Base-by-base conservation (phyloP, 30 jellyfish, hydroid and myxozoan genomes). In the Hydra vulgaris region DNA sequence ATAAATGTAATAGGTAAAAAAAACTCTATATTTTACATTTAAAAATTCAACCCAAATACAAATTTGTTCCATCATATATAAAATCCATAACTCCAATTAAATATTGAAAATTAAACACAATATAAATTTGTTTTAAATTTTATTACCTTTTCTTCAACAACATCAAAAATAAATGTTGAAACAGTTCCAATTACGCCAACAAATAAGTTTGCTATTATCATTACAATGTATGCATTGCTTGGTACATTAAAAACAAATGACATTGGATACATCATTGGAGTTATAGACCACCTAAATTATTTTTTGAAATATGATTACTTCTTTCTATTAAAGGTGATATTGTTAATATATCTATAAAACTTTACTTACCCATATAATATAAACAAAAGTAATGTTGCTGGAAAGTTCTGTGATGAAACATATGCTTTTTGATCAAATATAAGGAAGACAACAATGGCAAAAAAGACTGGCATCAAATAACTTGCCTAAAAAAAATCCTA, bases 261-360 rank as follows among this genome's bases (percentile, higher is more conserved):
- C 19, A 90, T 79, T 15, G 95, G 97, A 79, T 90, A 90, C 97
- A 90, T 90, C 79, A 89, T 27, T 0, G 97, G 95, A 15, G 95
- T 89, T 95, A 89, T 89, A 7, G 97, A 89, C 97, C 97, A 89
- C 0, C 97, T 89, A 80, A 21, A 66, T 23, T 0, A 12, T 40
- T 40, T 40, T 40, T 40, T n/a, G n/a, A n/a, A n/a, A n/a, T n/a
- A n/a, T n/a, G n/a, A n/a, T n/a, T n/a, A n/a, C n/a, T n/a, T n/a
- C n/a, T n/a, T n/a, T n/a, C n/a, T n/a, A n/a, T n/a, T n/a, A n/a
- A n/a, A n/a, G n/a, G n/a, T n/a, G n/a, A n/a, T n/a, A n/a, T n/a
- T n/a, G 61, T 12, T 40, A 40, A 40, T 3, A 40, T 3, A 40
- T 40, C 12, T 40, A 3, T 3, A 12, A 12, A 40, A 40, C 7